Evolutionary conservation across 2,888 invertebrate species (phyloP).

Genomic region (Dynastes maya): DNA sequence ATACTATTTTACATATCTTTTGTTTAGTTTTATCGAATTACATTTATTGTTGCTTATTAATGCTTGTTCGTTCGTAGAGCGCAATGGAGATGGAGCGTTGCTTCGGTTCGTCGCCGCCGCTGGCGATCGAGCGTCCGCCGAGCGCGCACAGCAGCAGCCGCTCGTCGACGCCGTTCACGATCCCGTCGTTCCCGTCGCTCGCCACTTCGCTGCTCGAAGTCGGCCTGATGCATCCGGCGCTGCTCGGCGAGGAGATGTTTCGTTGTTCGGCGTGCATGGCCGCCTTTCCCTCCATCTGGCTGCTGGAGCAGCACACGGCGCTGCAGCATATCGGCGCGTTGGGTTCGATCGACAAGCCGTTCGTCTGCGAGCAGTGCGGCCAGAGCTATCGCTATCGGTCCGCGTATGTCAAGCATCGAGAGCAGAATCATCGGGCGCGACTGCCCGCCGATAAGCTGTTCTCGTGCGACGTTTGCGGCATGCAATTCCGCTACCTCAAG

Average conservation of each 20-base stretch:
- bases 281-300: slow-evolving; percentile 90
- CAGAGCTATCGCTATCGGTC: slow-evolving; percentile 91
- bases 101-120: slow-evolving; percentile 68
- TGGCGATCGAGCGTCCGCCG: slow-evolving; percentile 65
- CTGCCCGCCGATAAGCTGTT: slow-evolving; percentile 92
- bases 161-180: slow-evolving; percentile 74
- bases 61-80: slow-evolving; percentile 57
- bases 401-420: slow-evolving; percentile 87
- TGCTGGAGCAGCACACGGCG: slow-evolving; percentile 88
- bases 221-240: slow-evolving; percentile 72
- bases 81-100: slow-evolving; percentile 70
- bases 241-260: slow-evolving; percentile 68
- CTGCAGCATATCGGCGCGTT: slow-evolving; percentile 82
- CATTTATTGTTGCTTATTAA: too few species aligned
- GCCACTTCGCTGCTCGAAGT: slow-evolving; percentile 73
- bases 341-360: slow-evolving; percentile 84
- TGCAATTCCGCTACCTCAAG: slow-evolving; percentile 92
- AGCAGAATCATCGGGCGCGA: slow-evolving; percentile 90
- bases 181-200: slow-evolving; percentile 72
- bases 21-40: too few species aligned
- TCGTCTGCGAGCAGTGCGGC: slow-evolving; percentile 93
- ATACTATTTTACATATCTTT: too few species aligned
- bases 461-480: slow-evolving; percentile 92
- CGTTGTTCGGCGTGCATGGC: slow-evolving; percentile 87
- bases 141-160: slow-evolving; percentile 71